Conservation (phyloP, 37 sponge, comb jelly and placozoan species). For the Haliclona indistincta region DNA sequence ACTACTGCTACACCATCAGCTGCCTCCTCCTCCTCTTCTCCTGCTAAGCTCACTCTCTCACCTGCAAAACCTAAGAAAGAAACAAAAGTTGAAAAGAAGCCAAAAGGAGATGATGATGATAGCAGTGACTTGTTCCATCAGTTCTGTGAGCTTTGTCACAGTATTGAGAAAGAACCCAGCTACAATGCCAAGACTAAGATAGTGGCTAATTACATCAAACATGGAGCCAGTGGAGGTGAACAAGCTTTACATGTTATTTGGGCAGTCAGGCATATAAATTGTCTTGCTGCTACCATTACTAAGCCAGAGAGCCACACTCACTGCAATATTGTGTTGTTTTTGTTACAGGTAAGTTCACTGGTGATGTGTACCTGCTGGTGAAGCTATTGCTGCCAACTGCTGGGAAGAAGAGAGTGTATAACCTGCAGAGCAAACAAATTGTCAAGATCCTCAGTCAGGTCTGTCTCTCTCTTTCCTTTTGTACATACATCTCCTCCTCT, state of each 20-base stretch:
- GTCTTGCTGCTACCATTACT: background rate
- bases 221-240: slow-evolving; percentile 65
- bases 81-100: background rate
- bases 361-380: slow-evolving; percentile 75
- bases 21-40: background rate
- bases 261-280: background rate
- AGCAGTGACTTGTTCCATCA: slow-evolving; percentile 52
- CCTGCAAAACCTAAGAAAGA: background rate
- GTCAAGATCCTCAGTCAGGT: slow-evolving; percentile 83
- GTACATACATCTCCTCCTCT: background rate
- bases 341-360: slow-evolving; percentile 44
- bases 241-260: background rate
- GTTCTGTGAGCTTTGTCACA: slow-evolving; percentile 67
- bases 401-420: slow-evolving; percentile 91
- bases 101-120: background rate
- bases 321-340: background rate
- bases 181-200: slow-evolving; percentile 87
- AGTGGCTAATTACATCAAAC: slow-evolving; percentile 59
- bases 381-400: slow-evolving; percentile 84
- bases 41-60: slow-evolving; percentile 4
- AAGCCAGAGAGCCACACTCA: too few relatives aligned
- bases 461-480: too few relatives aligned
- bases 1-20: background rate
- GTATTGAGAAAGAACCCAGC: slow-evolving; percentile 76
- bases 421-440: slow-evolving; percentile 92